Evolutionary conservation across 2,797 vertebrate genomes (phyloP), one percentile per base, ranked within the genome.

Genomic region (Propithecus perrieri): DNA sequence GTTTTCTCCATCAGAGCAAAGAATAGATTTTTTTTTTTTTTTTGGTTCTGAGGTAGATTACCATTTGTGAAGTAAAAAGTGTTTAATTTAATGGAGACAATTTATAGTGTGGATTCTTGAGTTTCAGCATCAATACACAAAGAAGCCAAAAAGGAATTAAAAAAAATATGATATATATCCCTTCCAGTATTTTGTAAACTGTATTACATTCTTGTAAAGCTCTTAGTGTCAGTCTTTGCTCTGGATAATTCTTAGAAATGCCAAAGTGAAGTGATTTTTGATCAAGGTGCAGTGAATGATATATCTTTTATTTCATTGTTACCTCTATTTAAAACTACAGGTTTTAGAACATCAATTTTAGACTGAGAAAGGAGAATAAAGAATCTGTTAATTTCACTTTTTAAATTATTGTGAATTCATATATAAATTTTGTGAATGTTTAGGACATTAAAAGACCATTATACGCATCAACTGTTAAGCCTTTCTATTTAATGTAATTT

Each of bases 221-320:
- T 94, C 93, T n/a, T 46, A 91, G 26, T 30, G 33, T 74, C 57
- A 61, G 20, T 89, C 84, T 92, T 85, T 7, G 9, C 92, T 91
- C 89, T 95, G 90, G n/a, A 88, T 76, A 90, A n/a, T 53, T 97
- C 35, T 14, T 88, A 46, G n/a, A 97, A 97, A 96, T 35, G 72
- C 88, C 84, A 97, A 94, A 55, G 5, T 38, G 85, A 97, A 94
- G 41, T 59, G 20, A n/a, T 96, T 96, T 75, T 97, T 57, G 20
- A 96, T 97, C 63, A 92, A 94, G 26, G 41, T 41, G 22, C 2
- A 2, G 30, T 20, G 26, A 89, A 8, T 7, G 4, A 14, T 81
- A 41, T 22, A 9, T 69, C 43, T 86, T 53, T 14, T 10, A 43
- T 41, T 76, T 83, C 18, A 61, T 22, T 83, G 14, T 81, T 75